Percentiles rank a stretch among this genome's conserved stretches.
Conservation (phyloP, 1,140 invertebrate genomes). For the Dermatophagoides farinae region DNA sequence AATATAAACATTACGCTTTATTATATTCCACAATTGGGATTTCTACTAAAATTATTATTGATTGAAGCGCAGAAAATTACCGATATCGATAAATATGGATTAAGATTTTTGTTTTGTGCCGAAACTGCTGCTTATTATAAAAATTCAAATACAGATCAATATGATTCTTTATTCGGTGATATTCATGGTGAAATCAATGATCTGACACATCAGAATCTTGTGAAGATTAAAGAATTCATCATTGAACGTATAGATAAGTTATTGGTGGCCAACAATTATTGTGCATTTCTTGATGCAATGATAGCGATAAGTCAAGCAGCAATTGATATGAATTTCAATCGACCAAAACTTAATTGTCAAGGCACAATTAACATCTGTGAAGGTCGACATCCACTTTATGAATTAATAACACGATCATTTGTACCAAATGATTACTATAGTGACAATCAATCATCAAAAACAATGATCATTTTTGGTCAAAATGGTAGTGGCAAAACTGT, state of each 20-base stretch:
- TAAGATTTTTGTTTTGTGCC: conserved; percentile 42
- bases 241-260: conserved; percentile 38
- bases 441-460: conserved; percentile 29
- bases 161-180: conserved; percentile 51
- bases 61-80: conserved; percentile 28
- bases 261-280: conserved; percentile 36
- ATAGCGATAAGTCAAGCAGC: conserved; percentile 47
- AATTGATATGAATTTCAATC: conserved; percentile 44
- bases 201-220: conserved; percentile 49
- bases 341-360: conserved; percentile 37
- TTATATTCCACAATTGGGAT: conserved; percentile 14
- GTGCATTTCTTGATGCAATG: conserved; percentile 50
- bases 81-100: conserved; percentile 35
- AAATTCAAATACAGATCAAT: conserved; percentile 34
- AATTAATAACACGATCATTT: conserved; percentile 38
- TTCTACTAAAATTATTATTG: conserved; percentile 8
- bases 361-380: conserved; percentile 42
- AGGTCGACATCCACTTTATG: conserved; percentile 56
- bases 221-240: conserved; percentile 40
- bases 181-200: conserved; percentile 47
- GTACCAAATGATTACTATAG: conserved; percentile 50
- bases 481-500: conserved; percentile 81
- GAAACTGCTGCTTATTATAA: conserved; percentile 46
- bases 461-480: conserved; percentile 64
- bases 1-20: neutral